Evolutionary conservation across 2,797 vertebrate species (phyloP).

Genomic region (Sebastolobus alascanus): DNA sequence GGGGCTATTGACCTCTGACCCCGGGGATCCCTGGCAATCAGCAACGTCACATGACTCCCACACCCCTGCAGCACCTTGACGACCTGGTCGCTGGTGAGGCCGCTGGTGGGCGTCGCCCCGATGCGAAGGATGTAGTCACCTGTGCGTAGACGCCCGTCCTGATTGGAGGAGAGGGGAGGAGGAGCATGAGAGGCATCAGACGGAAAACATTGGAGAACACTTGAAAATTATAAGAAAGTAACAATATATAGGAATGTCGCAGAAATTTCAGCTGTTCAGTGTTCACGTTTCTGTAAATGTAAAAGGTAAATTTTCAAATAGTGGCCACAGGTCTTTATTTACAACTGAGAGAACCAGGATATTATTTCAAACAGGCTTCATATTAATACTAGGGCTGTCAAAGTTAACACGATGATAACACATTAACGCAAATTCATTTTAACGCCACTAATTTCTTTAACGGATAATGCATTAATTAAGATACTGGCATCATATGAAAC

Average conservation of each 20-base stretch:
- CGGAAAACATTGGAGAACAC: background rate
- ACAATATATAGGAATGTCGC: background rate
- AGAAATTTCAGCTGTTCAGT: background rate
- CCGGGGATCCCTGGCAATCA: conserved; percentile 89
- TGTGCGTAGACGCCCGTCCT: conserved; percentile 94
- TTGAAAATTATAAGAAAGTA: background rate
- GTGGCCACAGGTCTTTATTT: background rate
- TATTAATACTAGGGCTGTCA: no score
- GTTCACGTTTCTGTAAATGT: no score
- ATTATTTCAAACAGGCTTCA: background rate
- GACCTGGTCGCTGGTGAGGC: conserved; percentile 94
- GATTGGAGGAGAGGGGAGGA: conserved; percentile 38
- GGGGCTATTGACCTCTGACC: conserved; percentile 74
- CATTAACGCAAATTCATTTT: no score
- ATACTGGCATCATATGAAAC: no score
- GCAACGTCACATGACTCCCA: conserved; percentile 91
- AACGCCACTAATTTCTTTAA: no score
- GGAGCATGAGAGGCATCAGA: background rate
- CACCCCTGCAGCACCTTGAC: conserved; percentile 94
- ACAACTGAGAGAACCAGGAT: background rate
- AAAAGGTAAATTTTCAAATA: background rate
- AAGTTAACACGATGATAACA: no score
- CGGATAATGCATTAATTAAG: no score
- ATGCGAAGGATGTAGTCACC: conserved; percentile 96
- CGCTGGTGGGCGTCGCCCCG: conserved; percentile 90